A percentile compares a stretch with the other conserved stretches of the same genome.
These are phyloP conservation scores for Oscarella lobularis DNA, from an alignment of 37 sponge, comb jelly and placozoan species.

Conservation along the genomic window DNA sequence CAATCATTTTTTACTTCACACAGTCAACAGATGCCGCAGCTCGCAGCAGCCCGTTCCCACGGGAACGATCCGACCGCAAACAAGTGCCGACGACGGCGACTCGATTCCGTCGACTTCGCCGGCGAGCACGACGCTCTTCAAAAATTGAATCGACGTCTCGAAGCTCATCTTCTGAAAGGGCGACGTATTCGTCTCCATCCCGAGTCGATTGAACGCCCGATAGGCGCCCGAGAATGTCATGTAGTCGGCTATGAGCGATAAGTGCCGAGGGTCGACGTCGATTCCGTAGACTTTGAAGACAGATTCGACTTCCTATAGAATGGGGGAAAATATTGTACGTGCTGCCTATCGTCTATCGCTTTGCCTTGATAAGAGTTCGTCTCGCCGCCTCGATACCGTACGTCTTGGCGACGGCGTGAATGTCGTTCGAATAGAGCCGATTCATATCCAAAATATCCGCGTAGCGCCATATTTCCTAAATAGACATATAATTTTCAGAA, in stretches of 20 bases:
- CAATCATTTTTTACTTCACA: not conserved
- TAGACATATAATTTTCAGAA: slow-evolving; percentile 4
- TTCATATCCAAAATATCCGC: slow-evolving; percentile 51
- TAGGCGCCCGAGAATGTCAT: slow-evolving; percentile 77
- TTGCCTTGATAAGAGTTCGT: slow-evolving; percentile 58
- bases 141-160: slow-evolving; percentile 89
- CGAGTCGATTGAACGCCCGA: slow-evolving; percentile 79
- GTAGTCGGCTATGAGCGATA: slow-evolving; percentile 86
- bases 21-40: slow-evolving; percentile 13
- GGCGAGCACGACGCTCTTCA: slow-evolving; percentile 47
- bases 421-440: slow-evolving; percentile 65
- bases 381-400: slow-evolving; percentile 87
- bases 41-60: slow-evolving; percentile 81
- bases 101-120: slow-evolving; percentile 55
- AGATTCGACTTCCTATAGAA: slow-evolving; percentile 60
- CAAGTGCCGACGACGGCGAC: slow-evolving; percentile 76
- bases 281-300: slow-evolving; percentile 93
- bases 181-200: slow-evolving; percentile 73
- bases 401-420: slow-evolving; percentile 56
- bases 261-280: slow-evolving; percentile 65
- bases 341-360: not conserved
- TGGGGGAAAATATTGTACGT: not conserved
- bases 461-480: slow-evolving; percentile 57
- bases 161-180: slow-evolving; percentile 97
- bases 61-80: slow-evolving; percentile 56